Percentiles rank a stretch among this genome's conserved stretches.
Evolutionary conservation across 1,140 invertebrate genomes (phyloP).

Genomic region (Colletes gigas): DNA sequence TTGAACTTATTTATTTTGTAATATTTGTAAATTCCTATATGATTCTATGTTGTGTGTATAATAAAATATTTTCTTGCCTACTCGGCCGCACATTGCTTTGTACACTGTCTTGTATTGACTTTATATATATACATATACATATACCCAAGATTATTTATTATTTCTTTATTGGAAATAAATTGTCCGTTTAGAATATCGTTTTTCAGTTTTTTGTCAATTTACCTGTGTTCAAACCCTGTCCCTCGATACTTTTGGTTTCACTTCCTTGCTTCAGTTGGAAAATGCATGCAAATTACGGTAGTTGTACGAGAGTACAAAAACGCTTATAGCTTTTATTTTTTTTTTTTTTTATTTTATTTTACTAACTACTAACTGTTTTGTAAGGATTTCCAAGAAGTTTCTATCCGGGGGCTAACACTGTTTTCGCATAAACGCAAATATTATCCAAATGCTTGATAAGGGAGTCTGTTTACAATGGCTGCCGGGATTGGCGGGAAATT

Average conservation of each 20-base stretch:
- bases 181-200: conserved; percentile 53
- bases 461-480: conserved; percentile 12
- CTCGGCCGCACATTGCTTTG: conserved; percentile 30
- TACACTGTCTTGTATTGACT: conserved; percentile 45
- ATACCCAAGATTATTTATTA: conserved; percentile 59
- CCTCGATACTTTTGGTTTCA: conserved; percentile 24
- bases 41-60: conserved; percentile 49
- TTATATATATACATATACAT: conserved; percentile 50
- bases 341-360: background rate
- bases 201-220: conserved; percentile 38
- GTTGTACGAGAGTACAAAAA: background rate
- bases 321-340: conserved; percentile 19
- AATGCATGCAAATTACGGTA: conserved; percentile 39
- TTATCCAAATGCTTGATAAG: background rate
- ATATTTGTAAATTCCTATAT: conserved; percentile 20
- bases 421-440: too few relatives aligned
- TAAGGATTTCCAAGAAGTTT: background rate
- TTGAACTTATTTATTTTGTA: conserved; percentile 49
- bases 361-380: conserved; percentile 28
- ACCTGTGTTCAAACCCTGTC: conserved; percentile 48
- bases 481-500: background rate
- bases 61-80: conserved; percentile 38
- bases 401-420: too few relatives aligned
- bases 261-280: conserved; percentile 27
- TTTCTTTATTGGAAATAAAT: conserved; percentile 65